Conservation (phyloP, 2,888 invertebrate species). For the Cheilosia impressa region DNA sequence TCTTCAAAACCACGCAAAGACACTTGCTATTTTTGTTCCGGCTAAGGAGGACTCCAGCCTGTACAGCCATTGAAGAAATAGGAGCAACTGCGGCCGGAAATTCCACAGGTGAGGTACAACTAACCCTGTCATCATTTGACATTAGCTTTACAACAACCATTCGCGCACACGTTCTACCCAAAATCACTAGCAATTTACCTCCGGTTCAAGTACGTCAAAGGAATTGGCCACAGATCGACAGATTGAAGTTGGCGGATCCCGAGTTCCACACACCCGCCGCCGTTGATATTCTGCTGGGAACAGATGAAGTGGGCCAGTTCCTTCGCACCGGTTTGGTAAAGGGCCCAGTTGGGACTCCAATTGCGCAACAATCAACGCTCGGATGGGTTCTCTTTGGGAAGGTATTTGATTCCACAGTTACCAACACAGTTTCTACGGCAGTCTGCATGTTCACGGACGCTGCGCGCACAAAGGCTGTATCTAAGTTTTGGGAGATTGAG, state of each 20-base stretch:
- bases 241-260: too few species aligned
- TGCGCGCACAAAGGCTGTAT: constrained; percentile 23
- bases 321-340: constrained; percentile 45
- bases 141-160: constrained; percentile 18
- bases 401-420: background rate
- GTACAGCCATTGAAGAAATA: constrained; percentile 45
- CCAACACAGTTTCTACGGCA: background rate
- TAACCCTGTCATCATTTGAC: constrained; percentile 29
- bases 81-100: constrained; percentile 38
- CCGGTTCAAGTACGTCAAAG: too few species aligned
- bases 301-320: too few species aligned
- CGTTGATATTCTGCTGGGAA: too few species aligned
- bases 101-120: constrained; percentile 39
- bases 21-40: constrained; percentile 8
- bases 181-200: too few species aligned
- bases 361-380: constrained; percentile 45
- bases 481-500: constrained; percentile 45
- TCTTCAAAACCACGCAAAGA: background rate
- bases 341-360: constrained; percentile 45
- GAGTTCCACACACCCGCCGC: too few species aligned
- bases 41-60: background rate
- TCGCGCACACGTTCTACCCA: too few species aligned
- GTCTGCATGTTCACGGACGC: constrained; percentile 19
- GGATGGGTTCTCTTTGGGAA: constrained; percentile 56
- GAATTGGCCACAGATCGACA: too few species aligned